A percentile compares a stretch with the other conserved stretches of the same genome.
Conservation (phyloP, 2,888 invertebrate species). For the Drosophila hamatofila region DNA sequence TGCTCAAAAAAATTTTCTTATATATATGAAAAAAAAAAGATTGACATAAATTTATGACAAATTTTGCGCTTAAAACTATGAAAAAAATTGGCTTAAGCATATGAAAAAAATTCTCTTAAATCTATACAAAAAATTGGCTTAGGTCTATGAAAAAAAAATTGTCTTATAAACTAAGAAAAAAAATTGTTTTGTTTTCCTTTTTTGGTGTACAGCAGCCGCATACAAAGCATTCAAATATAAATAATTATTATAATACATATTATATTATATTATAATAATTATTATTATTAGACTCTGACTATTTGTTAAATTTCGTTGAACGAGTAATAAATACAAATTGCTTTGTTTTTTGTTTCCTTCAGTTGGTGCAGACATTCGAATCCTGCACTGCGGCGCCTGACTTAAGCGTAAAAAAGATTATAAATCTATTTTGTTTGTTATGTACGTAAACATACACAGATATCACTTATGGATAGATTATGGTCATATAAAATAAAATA, state of each 20-base stretch:
- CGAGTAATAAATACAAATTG: constrained; percentile 39
- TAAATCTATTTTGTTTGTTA: constrained; percentile 6
- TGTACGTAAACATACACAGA: constrained; percentile 30
- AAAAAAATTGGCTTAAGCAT: constrained; percentile 43
- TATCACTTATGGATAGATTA: constrained; percentile 25
- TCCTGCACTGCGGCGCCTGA: constrained; percentile 27
- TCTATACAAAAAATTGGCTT: constrained; percentile 3
- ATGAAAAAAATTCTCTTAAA: constrained; percentile 25
- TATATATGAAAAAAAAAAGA: constrained; percentile 40
- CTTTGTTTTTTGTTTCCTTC: constrained; percentile 8
- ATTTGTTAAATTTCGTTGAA: constrained; percentile 37
- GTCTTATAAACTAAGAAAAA: constrained; percentile 18
- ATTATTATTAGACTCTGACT: background rate
- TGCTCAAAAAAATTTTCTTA: constrained; percentile 61
- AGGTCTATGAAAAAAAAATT: constrained; percentile 7
- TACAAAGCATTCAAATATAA: constrained; percentile 12
- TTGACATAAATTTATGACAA: constrained; percentile 6
- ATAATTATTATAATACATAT: background rate
- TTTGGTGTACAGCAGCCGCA: constrained; percentile 51
- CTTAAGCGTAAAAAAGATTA: constrained; percentile 8
- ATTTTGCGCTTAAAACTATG: constrained; percentile 41
- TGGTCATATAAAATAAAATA: constrained; percentile 1
- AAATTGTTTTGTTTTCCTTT: constrained; percentile 16
- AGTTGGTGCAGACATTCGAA: background rate
- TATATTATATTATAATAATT: constrained; percentile 1